Evolutionary conservation across 2,888 invertebrate species (phyloP), one percentile per base, ranked within the genome.

Genomic region (Drosophila setosimentum): DNA sequence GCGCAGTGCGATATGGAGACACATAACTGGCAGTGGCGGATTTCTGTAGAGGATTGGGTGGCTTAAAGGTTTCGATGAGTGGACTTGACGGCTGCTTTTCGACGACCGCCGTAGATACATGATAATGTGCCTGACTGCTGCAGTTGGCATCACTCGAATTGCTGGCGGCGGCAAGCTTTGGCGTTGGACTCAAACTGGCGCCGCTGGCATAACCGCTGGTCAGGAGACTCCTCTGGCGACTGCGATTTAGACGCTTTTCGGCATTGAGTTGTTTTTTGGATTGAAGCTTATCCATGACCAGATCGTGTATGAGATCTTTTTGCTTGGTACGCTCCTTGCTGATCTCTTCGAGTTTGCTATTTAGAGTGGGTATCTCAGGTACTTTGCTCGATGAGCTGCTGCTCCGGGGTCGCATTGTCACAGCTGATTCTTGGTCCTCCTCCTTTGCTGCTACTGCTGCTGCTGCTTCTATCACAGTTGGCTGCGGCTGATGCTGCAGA

Each of bases 261-360:
- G 94, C 94, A n/a, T 94, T 94, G 24, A 94, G 94, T 81, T 95
- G 95, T 81, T 95, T 95, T 84, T 96, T 95, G 3, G 95, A 95
- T 82, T 95, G 95, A 84, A 97, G 94, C 92, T 96, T 96, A 89
- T 96, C 97, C 94, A 97, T 95, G 60, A 98, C 96, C 93, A 98
- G 94, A 91, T 97, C 96, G 86, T 97, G 95, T 54, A 98, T 96
- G 32, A 97, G 94, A 91, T 96, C 96, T 77, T 97, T 97, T 92
- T 97, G 97, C 90, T 97, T 96, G 45, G 96, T 96, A 64, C 97
- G 94, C 91, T 97, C 97, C 89, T 96, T 95, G 76, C 96, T 96
- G 40, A 97, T 94, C 93, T 96, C 96, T 91, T 97, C 96, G 63
- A 96, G 94, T 91, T 96, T 96, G 67, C 95, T 94, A 2, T 94